These are phyloP conservation scores for Pinctada fucata DNA, from an alignment of 2,888 invertebrate genomes.

Conservation along the genomic window DNA sequence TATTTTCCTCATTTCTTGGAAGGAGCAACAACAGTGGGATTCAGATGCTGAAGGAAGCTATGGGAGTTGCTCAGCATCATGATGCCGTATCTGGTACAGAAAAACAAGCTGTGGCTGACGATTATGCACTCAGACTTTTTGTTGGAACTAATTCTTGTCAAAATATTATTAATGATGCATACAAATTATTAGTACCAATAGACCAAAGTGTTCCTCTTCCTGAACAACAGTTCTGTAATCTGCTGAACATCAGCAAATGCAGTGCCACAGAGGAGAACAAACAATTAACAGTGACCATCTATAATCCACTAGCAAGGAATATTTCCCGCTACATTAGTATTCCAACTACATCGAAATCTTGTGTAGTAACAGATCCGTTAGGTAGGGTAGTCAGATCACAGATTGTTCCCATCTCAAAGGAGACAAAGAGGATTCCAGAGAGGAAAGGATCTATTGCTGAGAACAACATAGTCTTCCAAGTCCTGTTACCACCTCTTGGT, in stretches of 20 bases:
- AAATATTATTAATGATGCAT: slow-evolving; percentile 67
- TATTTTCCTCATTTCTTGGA: too few species aligned
- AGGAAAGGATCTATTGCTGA: slow-evolving; percentile 61
- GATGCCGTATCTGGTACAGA: slow-evolving; percentile 80
- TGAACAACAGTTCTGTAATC: slow-evolving; percentile 79
- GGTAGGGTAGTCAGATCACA: slow-evolving; percentile 55
- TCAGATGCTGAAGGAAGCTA: slow-evolving; percentile 58
- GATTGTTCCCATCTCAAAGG: slow-evolving; percentile 58
- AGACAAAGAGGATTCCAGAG: slow-evolving; percentile 67
- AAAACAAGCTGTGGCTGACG: slow-evolving; percentile 84
- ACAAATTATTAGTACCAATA: slow-evolving; percentile 56
- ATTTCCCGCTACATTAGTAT: slow-evolving; percentile 79
- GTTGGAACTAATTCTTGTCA: slow-evolving; percentile 78
- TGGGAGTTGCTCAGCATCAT: slow-evolving; percentile 68
- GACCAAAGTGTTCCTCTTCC: slow-evolving; percentile 41
- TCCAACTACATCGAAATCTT: slow-evolving; percentile 76
- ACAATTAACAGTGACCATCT: slow-evolving; percentile 85
- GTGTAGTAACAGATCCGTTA: slow-evolving; percentile 47
- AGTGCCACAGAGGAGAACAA: slow-evolving; percentile 52
- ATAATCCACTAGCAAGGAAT: slow-evolving; percentile 87
- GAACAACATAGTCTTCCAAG: slow-evolving; percentile 68
- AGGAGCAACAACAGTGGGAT: background rate
- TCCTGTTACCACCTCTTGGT: slow-evolving; percentile 71
- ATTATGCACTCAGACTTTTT: slow-evolving; percentile 89
- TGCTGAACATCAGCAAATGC: slow-evolving; percentile 89